Evolutionary conservation across 2,888 invertebrate species (phyloP).

Genomic region (Leptopilina syphax): DNA sequence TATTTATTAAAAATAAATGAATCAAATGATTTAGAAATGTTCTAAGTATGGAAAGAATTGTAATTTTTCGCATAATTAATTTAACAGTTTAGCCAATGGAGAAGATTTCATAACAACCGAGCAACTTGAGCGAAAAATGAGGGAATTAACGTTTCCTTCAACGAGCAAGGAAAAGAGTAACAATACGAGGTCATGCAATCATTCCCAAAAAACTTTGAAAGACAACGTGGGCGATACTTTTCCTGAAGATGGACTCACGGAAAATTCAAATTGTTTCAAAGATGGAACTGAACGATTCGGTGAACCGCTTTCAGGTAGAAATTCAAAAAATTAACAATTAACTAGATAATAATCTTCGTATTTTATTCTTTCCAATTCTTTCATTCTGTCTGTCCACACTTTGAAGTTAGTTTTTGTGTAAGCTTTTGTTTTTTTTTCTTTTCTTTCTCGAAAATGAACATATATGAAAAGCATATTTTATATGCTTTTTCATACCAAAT

Average conservation of each 20-base stretch:
- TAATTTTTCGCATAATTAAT: not conserved
- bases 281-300: constrained; percentile 58
- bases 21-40: no score
- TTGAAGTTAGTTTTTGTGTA: no score
- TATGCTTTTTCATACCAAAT: no score
- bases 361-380: no score
- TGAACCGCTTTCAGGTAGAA: constrained; percentile 59
- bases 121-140: constrained; percentile 87
- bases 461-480: no score
- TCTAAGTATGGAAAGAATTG: not conserved
- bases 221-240: constrained; percentile 61
- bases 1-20: not conserved
- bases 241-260: constrained; percentile 62
- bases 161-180: constrained; percentile 50
- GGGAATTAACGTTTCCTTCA: constrained; percentile 77
- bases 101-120: constrained; percentile 92
- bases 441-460: no score
- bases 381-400: no score
- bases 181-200: constrained; percentile 50
- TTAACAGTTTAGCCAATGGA: constrained; percentile 86
- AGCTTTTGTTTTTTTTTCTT: no score
- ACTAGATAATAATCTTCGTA: no score
- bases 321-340: no score
- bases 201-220: constrained; percentile 60
- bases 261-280: constrained; percentile 58